Percentiles rank a stretch among this genome's conserved stretches.
Evolutionary conservation across 23 tunicate species (phyloP).

Genomic region (Aplidium turbinatum): DNA sequence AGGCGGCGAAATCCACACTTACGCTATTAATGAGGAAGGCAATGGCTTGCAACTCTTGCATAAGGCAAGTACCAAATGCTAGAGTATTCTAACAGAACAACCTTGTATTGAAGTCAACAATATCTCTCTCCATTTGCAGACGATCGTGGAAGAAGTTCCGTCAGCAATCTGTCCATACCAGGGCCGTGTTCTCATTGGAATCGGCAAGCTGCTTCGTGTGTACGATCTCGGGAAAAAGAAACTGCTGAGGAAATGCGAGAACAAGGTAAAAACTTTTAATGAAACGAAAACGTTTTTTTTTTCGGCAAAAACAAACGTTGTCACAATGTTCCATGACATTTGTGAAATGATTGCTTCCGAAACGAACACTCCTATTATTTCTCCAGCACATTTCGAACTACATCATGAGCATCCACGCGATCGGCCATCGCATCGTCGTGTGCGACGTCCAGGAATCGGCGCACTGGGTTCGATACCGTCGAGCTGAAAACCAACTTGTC

Average conservation of each 20-base stretch:
- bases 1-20: conserved; percentile 87
- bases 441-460: conserved; percentile 95
- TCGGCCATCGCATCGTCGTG: conserved; percentile 91
- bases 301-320: background rate
- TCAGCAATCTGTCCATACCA: conserved; percentile 87
- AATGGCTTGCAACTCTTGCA: conserved; percentile 71
- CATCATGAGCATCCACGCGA: conserved; percentile 72
- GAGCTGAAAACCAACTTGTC: conserved; percentile 89
- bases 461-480: conserved; percentile 90
- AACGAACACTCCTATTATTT: background rate
- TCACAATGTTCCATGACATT: background rate
- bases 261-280: conserved; percentile 52
- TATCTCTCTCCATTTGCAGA: conserved; percentile 34
- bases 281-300: background rate
- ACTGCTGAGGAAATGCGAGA: conserved; percentile 91
- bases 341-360: too few species aligned
- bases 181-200: conserved; percentile 90
- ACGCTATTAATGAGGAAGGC: conserved; percentile 67
- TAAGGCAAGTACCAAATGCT: too few species aligned
- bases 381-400: conserved; percentile 85
- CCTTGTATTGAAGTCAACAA: background rate
- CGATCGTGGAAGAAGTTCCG: conserved; percentile 84
- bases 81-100: too few species aligned
- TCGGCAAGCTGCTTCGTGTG: conserved; percentile 81
- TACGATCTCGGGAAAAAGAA: conserved; percentile 98